Evolutionary conservation across 2,797 vertebrate species (phyloP).

Genomic region (Sebastes variabilis): DNA sequence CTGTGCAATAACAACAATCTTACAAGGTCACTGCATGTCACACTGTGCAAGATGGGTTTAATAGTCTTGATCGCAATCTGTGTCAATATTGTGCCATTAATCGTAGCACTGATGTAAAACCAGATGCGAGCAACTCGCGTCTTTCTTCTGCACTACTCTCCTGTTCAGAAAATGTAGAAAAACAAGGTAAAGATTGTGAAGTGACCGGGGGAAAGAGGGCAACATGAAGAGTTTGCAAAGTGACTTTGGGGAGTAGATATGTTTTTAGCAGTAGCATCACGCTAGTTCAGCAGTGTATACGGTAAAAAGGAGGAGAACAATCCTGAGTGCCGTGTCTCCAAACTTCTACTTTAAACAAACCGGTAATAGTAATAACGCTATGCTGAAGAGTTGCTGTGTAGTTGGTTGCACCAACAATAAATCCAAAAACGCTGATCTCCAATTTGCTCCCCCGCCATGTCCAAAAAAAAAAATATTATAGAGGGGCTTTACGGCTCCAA

Average conservation of each 20-base stretch:
- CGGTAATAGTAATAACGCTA: no score
- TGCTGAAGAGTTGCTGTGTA: no score
- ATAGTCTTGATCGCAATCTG: not conserved
- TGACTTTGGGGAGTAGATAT: not conserved
- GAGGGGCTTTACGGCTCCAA: no score
- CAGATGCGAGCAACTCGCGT: not conserved
- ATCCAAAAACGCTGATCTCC: no score
- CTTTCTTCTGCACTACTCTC: not conserved
- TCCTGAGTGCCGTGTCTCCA: no score
- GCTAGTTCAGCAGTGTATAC: not conserved
- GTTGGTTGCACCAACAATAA: no score
- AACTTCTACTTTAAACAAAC: no score
- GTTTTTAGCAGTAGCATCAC: no score
- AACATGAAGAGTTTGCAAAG: not conserved
- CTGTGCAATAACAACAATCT: not conserved
- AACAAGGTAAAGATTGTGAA: not conserved
- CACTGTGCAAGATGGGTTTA: not conserved
- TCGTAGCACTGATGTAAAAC: not conserved
- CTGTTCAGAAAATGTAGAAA: not conserved
- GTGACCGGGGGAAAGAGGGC: not conserved
- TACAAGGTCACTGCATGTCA: not conserved
- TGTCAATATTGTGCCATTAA: not conserved
- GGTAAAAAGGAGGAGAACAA: no score
- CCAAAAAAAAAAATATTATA: no score
- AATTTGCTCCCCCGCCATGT: no score